Evolutionary conservation across 2,113 vertebrate genomes (phyloP), one percentile per base, ranked within the genome.

Genomic region (Coreoperca whiteheadi): DNA sequence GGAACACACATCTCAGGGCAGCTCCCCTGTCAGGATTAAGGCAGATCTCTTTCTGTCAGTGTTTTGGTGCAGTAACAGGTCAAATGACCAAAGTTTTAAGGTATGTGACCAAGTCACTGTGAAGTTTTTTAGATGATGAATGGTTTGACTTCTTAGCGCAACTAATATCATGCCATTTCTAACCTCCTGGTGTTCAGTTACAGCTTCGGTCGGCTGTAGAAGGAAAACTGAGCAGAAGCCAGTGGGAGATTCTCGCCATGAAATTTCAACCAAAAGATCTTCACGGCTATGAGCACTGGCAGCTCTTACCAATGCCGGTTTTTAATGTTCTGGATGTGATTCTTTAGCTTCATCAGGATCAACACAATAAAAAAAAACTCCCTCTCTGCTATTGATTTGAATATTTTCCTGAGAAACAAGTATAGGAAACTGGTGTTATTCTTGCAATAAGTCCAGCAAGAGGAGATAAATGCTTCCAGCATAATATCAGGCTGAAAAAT

Each of bases 221-320:
- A n/a, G 78, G 78, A 90, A 93, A 93, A 74, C 54, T 86, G 88
- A 84, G 74, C 34, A 56, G 82, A 82, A 82, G 85, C 89, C 89
- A 86, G 86, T 21, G 67, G 79, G 77, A 90, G 86, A 83, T 81
- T 88, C 72, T 81, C 57, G 37, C 86, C 41, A 61, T 87, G 84
- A 92, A 86, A 87, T 86, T 74, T 89, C 67, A 63, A 77, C 77
- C 74, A 34, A 83, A 82, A 79, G 74, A 85, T 84, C 81, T 85
- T 86, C 69, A 84, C 25, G 53, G 34, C 77, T 70, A 16, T 46
- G 48, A 74, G 54, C 43, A 2, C 57, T 92, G 88, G 89, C 85
- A 68, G 69, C 53, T 78, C 67, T 73, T 28, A 51, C 25, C 46
- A 9, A 34, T 7, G 50, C 28, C 0, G 3, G 78, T 81, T 82